Evolutionary conservation across 2,888 invertebrate species (phyloP), one percentile per base, ranked within the genome.

Genomic region (Caenorhabditis sp.): DNA sequence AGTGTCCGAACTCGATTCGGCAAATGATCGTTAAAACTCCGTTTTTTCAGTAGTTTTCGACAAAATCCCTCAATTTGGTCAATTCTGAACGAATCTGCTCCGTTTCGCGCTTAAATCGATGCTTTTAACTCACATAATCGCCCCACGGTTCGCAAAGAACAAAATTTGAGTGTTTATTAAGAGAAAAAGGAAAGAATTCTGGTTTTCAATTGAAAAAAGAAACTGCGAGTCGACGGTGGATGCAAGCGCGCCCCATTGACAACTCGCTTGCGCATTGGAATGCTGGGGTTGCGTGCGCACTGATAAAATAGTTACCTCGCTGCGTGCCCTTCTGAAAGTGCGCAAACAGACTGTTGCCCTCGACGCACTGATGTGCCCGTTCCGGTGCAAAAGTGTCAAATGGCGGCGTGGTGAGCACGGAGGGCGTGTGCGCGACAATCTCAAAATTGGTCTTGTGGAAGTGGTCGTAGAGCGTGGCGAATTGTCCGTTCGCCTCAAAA

Each of bases 401-500:
- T 4, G 1, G 5, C 5, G 39, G 15, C 9, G 0, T 7, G 2
- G 2, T 11, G 20, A 5, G 24, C 2, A 41, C n/a, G 2, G 17
- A 11, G 24, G 39, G 39, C 22, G 20, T 20, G 2, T 15, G 1
- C 15, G 43, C 58, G 7, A 4, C 1, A 27, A 68, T 68, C 39
- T 68, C 50, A 22, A 75, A 75, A 1, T 30, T 48, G 2, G 68
- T 46, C 45, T 75, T 75, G 43, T 75, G 75, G 26, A 58, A 75
- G 37, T 75, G 75, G 32, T 75, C 75, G 58, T 58, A 75, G 17
- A 75, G 70, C 9, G 75, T 75, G 13, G 30, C 20, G 20, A 63
- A 75, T 32, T 70, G 46, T 2, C 50, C 35, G 5, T 39, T 26
- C 0, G 32, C 52, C 4, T 22, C 32, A 1, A 17, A 13, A 9